Evolutionary conservation across 2,888 invertebrate species (phyloP), one percentile per base, ranked within the genome.

Genomic region (Plagodis pulveraria): DNA sequence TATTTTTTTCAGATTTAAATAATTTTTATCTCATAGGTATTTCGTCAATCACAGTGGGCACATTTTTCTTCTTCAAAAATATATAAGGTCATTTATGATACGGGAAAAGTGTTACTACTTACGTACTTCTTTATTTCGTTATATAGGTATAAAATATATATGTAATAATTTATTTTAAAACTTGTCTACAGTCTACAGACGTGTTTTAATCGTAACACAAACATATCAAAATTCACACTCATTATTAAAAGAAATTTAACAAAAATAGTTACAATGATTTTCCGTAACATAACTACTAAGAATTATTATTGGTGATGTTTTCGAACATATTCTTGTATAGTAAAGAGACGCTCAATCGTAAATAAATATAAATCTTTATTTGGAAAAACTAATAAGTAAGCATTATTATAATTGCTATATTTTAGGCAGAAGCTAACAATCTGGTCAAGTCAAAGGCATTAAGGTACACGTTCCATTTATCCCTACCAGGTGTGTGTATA

Each of bases 1-100:
- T 72, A 70, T 71, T 70, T 69, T 6, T 62, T 70, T 64, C 71
- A 66, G 71, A 64, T 69, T 60, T 67, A 65, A 67, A 66, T 71
- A 72, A 69, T 70, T 66, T 72, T 58, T 59, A 47, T 61, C 50
- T 56, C 38, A 50, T 63, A 22, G 22, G 22, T 22, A 63, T 58
- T 63, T 62, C 53, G 32, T 66, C 59, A 50, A 53, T 60, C 67
- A 63, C 65, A 61, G 38, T 59, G 56, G 63, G 55, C 66, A 69
- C 66, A 54, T 59, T 57, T 55, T 43, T 33, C 55, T 50, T 56
- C 10, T 46, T 58, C 48, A 22, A 43, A 22, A 48, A 51, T 50
- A 49, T 6, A 42, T 46, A 60, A 56, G 63, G 34, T 47, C 60
- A 50, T 61, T 68, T 56, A 55, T 64, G 70, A 58, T 60, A 65